Conservation (phyloP, 2,888 invertebrate genomes). For the Oasisia sp. region DNA sequence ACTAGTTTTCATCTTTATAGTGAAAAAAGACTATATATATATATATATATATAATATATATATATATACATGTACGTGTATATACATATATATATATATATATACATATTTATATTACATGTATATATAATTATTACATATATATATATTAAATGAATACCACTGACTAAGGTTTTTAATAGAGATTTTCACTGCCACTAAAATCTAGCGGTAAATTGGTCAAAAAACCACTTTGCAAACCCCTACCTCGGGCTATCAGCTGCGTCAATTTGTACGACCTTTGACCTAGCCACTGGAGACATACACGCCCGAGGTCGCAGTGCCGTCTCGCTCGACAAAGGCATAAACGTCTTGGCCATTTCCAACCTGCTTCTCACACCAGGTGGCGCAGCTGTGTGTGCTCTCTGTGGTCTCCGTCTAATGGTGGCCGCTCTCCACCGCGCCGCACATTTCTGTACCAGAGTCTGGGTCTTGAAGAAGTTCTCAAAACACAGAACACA, state of each 20-base stretch:
- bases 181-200: no score
- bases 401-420: constrained; percentile 20
- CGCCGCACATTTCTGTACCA: constrained; percentile 51
- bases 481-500: not conserved
- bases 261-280: not conserved
- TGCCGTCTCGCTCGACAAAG: not conserved
- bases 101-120: no score
- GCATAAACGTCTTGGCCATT: not conserved
- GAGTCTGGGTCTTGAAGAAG: constrained; percentile 41
- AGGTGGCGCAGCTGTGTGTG: not conserved
- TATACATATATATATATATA: no score
- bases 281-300: not conserved
- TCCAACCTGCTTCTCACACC: not conserved
- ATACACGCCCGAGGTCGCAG: not conserved
- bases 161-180: no score
- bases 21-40: no score
- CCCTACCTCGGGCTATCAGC: not conserved
- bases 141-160: no score
- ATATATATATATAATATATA: no score
- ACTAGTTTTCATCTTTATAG: no score
- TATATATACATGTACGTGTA: no score
- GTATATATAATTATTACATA: no score
- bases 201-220: no score
- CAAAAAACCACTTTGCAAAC: no score
- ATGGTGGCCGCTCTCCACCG: constrained; percentile 51